Evolutionary conservation across 2,797 vertebrate genomes (phyloP).

Genomic region (Megalops cyprinoides): DNA sequence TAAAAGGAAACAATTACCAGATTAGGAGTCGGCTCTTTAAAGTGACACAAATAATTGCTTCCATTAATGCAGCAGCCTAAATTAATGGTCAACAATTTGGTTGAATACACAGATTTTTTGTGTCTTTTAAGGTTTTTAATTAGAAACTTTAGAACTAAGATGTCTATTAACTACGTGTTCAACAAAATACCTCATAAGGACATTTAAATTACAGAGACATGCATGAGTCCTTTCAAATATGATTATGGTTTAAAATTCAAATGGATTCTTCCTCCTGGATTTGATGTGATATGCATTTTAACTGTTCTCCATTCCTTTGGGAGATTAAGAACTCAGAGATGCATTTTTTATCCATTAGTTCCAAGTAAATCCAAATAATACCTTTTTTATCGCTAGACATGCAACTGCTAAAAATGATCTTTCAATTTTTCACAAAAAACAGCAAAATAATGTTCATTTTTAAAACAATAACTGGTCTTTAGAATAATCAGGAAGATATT

Average conservation of each 20-base stretch:
- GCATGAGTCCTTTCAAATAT: conserved; percentile 9
- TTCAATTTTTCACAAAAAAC: not conserved
- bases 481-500: conserved; percentile 6
- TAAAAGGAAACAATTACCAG: conserved; percentile 45
- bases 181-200: not conserved
- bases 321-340: too few species aligned
- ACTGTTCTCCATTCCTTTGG: not conserved
- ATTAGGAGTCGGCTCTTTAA: conserved; percentile 37
- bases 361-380: not conserved
- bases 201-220: not conserved
- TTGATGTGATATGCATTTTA: not conserved
- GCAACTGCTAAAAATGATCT: not conserved
- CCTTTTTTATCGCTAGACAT: not conserved
- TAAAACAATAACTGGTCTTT: not conserved
- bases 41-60: conserved; percentile 42
- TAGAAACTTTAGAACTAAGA: conserved; percentile 9
- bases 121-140: conserved; percentile 5
- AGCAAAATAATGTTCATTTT: not conserved
- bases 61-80: conserved; percentile 46
- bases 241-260: not conserved
- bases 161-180: not conserved
- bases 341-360: not conserved
- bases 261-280: not conserved
- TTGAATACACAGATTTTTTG: conserved; percentile 9
- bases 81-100: conserved; percentile 40